Conservation (phyloP, 2,113 vertebrate genomes). For the Entelurus aequoreus region DNA sequence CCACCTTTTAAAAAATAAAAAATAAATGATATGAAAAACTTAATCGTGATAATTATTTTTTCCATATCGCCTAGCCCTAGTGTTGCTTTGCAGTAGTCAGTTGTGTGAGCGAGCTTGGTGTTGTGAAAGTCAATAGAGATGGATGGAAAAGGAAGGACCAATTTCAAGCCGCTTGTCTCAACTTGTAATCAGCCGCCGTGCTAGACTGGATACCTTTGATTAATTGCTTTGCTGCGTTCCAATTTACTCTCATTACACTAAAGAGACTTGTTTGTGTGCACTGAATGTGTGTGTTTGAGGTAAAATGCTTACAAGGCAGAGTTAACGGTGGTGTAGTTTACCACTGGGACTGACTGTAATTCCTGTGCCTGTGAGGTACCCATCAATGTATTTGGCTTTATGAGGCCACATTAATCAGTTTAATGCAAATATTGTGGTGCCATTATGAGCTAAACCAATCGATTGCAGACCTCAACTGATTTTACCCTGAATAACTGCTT, state of each 20-base stretch:
- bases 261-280: constrained; percentile 4
- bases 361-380: constrained; percentile 5
- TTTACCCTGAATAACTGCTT: constrained; percentile 22
- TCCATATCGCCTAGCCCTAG: not conserved
- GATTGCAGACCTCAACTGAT: constrained; percentile 25
- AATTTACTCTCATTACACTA: constrained; percentile 46
- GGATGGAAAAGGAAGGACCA: constrained; percentile 40
- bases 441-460: constrained; percentile 45
- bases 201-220: constrained; percentile 45
- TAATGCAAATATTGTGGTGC: constrained; percentile 12
- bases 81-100: constrained; percentile 45
- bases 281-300: constrained; percentile 20
- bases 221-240: constrained; percentile 49
- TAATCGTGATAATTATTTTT: too few species aligned
- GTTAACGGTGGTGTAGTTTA: constrained; percentile 24
- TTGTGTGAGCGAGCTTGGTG: not conserved
- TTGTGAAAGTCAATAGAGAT: constrained; percentile 35
- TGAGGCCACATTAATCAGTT: constrained; percentile 16
- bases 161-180: constrained; percentile 55
- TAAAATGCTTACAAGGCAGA: constrained; percentile 18
- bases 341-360: constrained; percentile 16
- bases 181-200: constrained; percentile 38
- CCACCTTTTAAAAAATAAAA: too few species aligned
- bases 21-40: too few species aligned
- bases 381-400: constrained; percentile 12